Conservation (phyloP, 2,888 invertebrate genomes). For the Leptinotarsa rubiginosa region DNA sequence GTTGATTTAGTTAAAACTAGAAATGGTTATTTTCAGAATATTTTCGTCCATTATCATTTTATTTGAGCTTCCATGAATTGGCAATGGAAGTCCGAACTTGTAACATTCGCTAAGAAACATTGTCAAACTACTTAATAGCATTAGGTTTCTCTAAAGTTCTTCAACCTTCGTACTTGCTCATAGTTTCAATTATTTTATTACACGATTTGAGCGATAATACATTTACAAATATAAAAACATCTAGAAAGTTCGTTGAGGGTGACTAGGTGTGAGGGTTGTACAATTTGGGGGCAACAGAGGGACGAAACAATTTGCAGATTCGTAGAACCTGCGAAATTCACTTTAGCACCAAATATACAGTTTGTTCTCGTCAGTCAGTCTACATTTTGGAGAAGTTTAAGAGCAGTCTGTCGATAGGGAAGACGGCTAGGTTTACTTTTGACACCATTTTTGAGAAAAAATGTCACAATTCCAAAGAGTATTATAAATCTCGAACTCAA, state of each 20-base stretch:
- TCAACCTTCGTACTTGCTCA: slow-evolving; percentile 38
- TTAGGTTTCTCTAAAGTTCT: too few relatives aligned
- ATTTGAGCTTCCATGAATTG: too few relatives aligned
- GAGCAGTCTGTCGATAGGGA: background rate
- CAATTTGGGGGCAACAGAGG: slow-evolving; percentile 25
- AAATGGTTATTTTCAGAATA: too few relatives aligned
- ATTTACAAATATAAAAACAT: slow-evolving; percentile 65
- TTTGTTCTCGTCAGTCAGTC: slow-evolving; percentile 35
- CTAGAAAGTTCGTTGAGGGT: slow-evolving; percentile 56
- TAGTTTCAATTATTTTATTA: slow-evolving; percentile 54
- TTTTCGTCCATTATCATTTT: too few relatives aligned
- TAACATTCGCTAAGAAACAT: background rate
- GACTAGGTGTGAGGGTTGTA: slow-evolving; percentile 8
- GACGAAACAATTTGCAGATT: slow-evolving; percentile 1
- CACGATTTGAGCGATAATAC: slow-evolving; percentile 65
- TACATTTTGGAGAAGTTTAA: slow-evolving; percentile 26
- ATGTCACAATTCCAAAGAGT: background rate
- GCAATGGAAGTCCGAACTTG: background rate
- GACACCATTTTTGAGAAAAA: background rate
- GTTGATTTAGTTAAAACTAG: too few relatives aligned
- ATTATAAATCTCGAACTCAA: background rate
- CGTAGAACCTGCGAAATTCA: slow-evolving; percentile 25
- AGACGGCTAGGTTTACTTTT: background rate
- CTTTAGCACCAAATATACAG: slow-evolving; percentile 39
- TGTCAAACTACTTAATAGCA: background rate